A percentile compares a stretch with the other conserved stretches of the same genome.
Evolutionary conservation across 1,140 invertebrate genomes (phyloP).

Genomic region (Scaptomyza montana): DNA sequence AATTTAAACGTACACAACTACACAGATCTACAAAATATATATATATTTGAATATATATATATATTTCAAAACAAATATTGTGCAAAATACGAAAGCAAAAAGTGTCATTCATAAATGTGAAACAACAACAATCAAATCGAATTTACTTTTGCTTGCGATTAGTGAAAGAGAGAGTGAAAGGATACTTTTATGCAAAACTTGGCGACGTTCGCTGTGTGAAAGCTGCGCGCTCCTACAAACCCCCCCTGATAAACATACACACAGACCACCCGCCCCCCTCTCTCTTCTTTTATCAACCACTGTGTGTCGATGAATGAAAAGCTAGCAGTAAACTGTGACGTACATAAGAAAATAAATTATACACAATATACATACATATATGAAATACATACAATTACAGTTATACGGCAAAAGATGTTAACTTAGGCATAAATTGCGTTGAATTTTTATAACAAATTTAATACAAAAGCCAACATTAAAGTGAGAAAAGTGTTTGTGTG

Average conservation of each 20-base stretch:
- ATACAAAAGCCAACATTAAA: conserved; percentile 19
- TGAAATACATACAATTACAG: conserved; percentile 13
- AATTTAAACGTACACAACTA: conserved; percentile 32
- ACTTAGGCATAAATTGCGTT: conserved; percentile 29
- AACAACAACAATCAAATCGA: conserved; percentile 20
- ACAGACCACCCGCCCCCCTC: too few species aligned
- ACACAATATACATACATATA: conserved; percentile 28
- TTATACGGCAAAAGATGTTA: conserved; percentile 51
- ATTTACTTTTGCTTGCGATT: conserved; percentile 6
- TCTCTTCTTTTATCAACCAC: too few species aligned
- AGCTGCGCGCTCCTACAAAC: conserved; percentile 4
- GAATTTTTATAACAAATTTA: conserved; percentile 30
- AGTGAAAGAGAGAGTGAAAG: conserved; percentile 49
- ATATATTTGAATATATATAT: conserved; percentile 1
- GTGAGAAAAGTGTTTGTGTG: conserved; percentile 23
- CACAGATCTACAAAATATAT: conserved; percentile 11
- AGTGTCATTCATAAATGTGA: conserved; percentile 24
- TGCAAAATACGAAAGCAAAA: neutral
- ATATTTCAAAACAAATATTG: conserved; percentile 24
- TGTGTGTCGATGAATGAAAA: conserved; percentile 25
- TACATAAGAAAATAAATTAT: conserved; percentile 20
- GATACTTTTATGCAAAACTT: conserved; percentile 35
- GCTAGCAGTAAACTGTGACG: conserved; percentile 37
- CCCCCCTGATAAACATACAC: neutral
- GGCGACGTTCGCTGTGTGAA: conserved; percentile 3